Base-by-base conservation (phyloP, 2,113 vertebrate species). In the Brienomyrus brachyistius region DNA sequence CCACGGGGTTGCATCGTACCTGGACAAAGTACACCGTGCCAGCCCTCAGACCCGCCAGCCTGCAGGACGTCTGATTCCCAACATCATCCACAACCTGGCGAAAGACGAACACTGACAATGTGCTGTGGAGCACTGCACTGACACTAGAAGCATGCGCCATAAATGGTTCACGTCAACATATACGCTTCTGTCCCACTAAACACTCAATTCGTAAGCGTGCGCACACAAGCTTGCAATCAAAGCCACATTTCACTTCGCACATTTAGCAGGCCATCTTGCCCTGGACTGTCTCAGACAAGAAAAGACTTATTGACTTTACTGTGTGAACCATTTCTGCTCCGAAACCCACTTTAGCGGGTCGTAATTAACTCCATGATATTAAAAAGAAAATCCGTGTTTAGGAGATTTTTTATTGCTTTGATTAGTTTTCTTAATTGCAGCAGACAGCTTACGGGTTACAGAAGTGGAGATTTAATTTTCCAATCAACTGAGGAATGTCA, bases 11-110 rank as follows among this genome's bases (percentile, higher is more conserved):
- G 35, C 98, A 98, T 31, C 98, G 97, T 83, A 99, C 97, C 92
- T 98, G 97, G 91, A 99, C 97, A 27, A 99, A 99, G 92, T 98
- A 98, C 4, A 99, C 97, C 0, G 97, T 98, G 66, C 97, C 97
- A 0, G 98, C 95, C 4, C 95, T 95, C 70, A 99, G 96, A 35
- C 98, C 97, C 0, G 97, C 98, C 90, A 99, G 95, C 31, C 97
- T 97, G 54, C 98, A 99, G 0, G 97, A 97, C 0, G 97, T 99
- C 93, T 98, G 97, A 93, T 99, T 99, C 52, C 98, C 97, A 21
- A 97, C 96, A 0, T 99, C 96, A 0, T 98, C 97, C 92, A 98
- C 97, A 6, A 98, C 96, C 98, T 99, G 94, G 10, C 9, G 0
- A 1, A 83, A 0, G 21, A 48, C 59, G 48, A 4, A 23, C 40